Evolutionary conservation across 2,113 vertebrate genomes (phyloP).

Genomic region (Cyanoderma ruficeps): DNA sequence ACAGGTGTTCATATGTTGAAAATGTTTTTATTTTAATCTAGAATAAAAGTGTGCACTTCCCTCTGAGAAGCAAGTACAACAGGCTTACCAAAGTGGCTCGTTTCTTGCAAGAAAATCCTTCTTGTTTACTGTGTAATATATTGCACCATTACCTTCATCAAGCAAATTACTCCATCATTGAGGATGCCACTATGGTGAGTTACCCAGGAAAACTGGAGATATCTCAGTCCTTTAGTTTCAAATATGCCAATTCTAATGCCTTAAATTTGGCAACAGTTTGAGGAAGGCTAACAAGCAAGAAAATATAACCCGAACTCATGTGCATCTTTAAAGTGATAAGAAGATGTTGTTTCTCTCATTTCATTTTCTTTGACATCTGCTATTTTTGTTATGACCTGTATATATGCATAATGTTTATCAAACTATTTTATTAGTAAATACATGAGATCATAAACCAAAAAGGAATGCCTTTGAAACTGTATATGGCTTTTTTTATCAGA

Average conservation of each 20-base stretch:
- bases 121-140: conserved; percentile 95
- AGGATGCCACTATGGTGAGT: conserved; percentile 96
- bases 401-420: background rate
- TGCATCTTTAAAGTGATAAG: background rate
- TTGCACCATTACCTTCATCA: conserved; percentile 96
- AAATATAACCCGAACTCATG: background rate
- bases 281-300: background rate
- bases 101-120: conserved; percentile 96
- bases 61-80: conserved; percentile 95
- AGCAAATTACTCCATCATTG: conserved; percentile 92
- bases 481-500: background rate
- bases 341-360: background rate
- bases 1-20: background rate
- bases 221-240: background rate
- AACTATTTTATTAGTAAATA: background rate
- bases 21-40: conserved; percentile 55
- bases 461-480: background rate
- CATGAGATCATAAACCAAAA: background rate
- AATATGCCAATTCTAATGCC: background rate
- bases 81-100: conserved; percentile 92
- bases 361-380: background rate
- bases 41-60: conserved; percentile 97
- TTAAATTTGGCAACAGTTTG: background rate
- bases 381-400: background rate
- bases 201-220: background rate